These are phyloP conservation scores for Enteromius mattozi DNA, from an alignment of 2,797 vertebrate species.

Conservation along the genomic window DNA sequence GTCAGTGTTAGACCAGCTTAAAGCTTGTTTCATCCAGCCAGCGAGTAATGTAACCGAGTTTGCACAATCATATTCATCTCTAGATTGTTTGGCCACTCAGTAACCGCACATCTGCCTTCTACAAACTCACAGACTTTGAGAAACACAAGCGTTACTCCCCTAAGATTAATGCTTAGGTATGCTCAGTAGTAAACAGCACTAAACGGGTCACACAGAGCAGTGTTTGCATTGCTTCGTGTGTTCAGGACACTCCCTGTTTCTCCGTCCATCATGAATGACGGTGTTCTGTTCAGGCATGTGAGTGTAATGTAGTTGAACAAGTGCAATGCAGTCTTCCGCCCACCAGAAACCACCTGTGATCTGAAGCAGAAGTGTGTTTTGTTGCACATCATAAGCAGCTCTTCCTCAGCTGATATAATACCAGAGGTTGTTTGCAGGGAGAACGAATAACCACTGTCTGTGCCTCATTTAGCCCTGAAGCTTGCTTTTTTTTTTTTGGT, in stretches of 20 bases:
- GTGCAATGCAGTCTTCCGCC: not conserved
- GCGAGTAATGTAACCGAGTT: not conserved
- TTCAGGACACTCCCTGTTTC: constrained; percentile 13
- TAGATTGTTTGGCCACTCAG: not conserved
- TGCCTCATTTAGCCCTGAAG: not conserved
- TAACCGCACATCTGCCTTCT: not conserved
- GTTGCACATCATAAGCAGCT: not conserved
- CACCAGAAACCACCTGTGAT: not conserved
- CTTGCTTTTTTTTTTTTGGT: not conserved
- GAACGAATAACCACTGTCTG: not conserved
- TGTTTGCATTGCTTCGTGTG: constrained; percentile 1
- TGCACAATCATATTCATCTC: not conserved
- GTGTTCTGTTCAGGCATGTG: constrained; percentile 15
- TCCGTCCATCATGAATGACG: not conserved
- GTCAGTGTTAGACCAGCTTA: not conserved
- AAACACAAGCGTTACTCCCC: not conserved
- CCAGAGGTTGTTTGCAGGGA: not conserved
- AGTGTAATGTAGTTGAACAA: constrained; percentile 1
- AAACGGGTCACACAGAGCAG: not conserved
- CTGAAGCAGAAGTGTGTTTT: not conserved
- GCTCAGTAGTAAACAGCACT: not conserved
- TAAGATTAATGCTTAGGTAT: not conserved
- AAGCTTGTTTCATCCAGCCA: not conserved
- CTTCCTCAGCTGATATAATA: not conserved
- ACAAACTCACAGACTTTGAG: not conserved